Evolutionary conservation across 2,113 vertebrate species (phyloP).

Genomic region (Mastomys natalensis): DNA sequence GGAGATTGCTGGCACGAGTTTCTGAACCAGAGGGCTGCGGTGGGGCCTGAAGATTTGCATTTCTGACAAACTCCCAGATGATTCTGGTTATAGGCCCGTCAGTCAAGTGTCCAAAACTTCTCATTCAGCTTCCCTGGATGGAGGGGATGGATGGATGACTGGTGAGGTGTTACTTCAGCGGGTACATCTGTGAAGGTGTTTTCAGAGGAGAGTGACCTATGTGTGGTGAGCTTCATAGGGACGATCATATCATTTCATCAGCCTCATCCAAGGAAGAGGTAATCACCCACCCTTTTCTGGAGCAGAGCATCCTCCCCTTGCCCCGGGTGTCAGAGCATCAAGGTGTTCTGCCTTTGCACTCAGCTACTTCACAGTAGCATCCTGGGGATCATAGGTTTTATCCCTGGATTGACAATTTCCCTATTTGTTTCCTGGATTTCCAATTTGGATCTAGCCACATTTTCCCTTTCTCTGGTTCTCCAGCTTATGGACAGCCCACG

Average conservation of each 20-base stretch:
- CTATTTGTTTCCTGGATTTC: not conserved
- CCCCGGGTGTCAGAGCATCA: too few species aligned
- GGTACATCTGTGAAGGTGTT: not conserved
- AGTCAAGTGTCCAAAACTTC: not conserved
- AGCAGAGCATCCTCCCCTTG: not conserved
- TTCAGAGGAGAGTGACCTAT: not conserved
- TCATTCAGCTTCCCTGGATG: not conserved
- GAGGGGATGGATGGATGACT: not conserved
- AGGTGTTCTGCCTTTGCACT: not conserved
- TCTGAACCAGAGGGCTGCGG: not conserved
- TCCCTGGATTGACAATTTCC: not conserved
- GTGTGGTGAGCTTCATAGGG: too few species aligned
- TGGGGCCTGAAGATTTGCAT: not conserved
- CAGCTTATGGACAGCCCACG: not conserved
- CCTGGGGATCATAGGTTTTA: not conserved
- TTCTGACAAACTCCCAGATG: not conserved
- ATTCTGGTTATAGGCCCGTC: not conserved
- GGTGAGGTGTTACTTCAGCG: too few species aligned
- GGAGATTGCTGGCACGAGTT: not conserved
- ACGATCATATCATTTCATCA: not conserved
- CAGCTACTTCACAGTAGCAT: not conserved
- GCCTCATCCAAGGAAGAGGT: not conserved
- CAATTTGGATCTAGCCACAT: not conserved
- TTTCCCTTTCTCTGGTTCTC: not conserved
- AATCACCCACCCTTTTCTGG: not conserved